Evolutionary conservation across 2,797 vertebrate genomes (phyloP), one percentile per base, ranked within the genome.

Genomic region (Syncerus caffer): DNA sequence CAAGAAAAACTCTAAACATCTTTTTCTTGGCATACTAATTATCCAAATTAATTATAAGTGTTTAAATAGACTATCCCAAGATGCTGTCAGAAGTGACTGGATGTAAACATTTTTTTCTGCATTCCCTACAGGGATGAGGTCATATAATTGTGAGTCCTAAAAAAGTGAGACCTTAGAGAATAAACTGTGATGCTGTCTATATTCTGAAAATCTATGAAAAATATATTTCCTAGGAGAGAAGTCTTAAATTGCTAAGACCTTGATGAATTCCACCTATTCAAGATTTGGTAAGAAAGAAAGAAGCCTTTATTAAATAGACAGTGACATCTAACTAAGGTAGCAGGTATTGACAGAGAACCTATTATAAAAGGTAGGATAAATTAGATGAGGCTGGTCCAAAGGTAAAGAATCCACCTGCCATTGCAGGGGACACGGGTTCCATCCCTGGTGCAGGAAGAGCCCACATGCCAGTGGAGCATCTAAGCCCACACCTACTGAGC

Each of bases 1-100:
- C 74, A 55, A 94, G 92, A 83, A 96, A 85, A 62, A 38, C 45
- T 55, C 62, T 76, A 57, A 15, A 38, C 38, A 76, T 31, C 38
- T 87, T 86, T 96, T 85, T 83, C 38, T 94, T 15, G 38, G 21
- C 62, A 87, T 19, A 31, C 47, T 90, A 74, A 90, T 96, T 94
- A 96, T 21, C 62, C 55, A 94, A 55, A 50, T 90, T 76, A 96
- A 94, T 94, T 78, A 55, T 57, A 13, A 51, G 42, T 90, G 38
- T 64, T 94, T 83, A 87, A 34, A 60, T 38, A 76, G 76, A 76
- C 14, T 55, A 55, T 83, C 62, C 62, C 92, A 91, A 62, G 62
- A 83, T 60, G 55, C 83, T 94, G 34, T 74, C 95, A 93, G 60
- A 87, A 15, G 76, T 13, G 94, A 67, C 45, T 82, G 74, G 47